These are phyloP conservation scores for Mugil cephalus DNA, from an alignment of 2,113 vertebrate genomes.

Conservation along the genomic window DNA sequence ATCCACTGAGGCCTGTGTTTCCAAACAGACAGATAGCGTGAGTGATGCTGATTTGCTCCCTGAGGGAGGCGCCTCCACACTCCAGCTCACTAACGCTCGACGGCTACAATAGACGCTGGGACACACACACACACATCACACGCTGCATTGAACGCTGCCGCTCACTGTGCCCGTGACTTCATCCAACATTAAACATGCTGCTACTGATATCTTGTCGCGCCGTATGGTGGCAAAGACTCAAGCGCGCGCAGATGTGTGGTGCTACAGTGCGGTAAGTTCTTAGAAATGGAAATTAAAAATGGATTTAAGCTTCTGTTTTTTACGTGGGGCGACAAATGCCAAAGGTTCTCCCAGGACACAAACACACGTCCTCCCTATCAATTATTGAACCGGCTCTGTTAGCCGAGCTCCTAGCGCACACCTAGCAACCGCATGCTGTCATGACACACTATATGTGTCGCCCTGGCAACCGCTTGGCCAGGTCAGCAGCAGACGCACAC, in stretches of 20 bases:
- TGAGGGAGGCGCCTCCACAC: slow-evolving; percentile 26
- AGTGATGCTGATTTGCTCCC: slow-evolving; percentile 51
- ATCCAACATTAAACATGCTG: slow-evolving; percentile 58
- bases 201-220: slow-evolving; percentile 44
- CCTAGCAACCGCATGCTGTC: slow-evolving; percentile 80
- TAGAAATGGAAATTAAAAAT: slow-evolving; percentile 21
- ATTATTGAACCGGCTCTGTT: slow-evolving; percentile 76
- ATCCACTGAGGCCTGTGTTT: slow-evolving; percentile 27
- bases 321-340: neutral
- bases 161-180: slow-evolving; percentile 37
- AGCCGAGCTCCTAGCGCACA: slow-evolving; percentile 65
- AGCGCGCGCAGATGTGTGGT: neutral
- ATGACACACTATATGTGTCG: slow-evolving; percentile 70
- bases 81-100: slow-evolving; percentile 22
- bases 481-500: slow-evolving; percentile 47
- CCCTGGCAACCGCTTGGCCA: slow-evolving; percentile 67
- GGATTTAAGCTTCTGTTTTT: neutral
- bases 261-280: neutral
- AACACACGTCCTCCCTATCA: slow-evolving; percentile 59
- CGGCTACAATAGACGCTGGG: slow-evolving; percentile 2
- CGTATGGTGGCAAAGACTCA: slow-evolving; percentile 17
- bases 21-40: slow-evolving; percentile 39
- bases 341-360: slow-evolving; percentile 29
- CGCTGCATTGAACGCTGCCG: slow-evolving; percentile 54
- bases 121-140: slow-evolving; percentile 28